Conservation (phyloP, 37 sponge, comb jelly and placozoan species). For the Halichondria panicea region DNA sequence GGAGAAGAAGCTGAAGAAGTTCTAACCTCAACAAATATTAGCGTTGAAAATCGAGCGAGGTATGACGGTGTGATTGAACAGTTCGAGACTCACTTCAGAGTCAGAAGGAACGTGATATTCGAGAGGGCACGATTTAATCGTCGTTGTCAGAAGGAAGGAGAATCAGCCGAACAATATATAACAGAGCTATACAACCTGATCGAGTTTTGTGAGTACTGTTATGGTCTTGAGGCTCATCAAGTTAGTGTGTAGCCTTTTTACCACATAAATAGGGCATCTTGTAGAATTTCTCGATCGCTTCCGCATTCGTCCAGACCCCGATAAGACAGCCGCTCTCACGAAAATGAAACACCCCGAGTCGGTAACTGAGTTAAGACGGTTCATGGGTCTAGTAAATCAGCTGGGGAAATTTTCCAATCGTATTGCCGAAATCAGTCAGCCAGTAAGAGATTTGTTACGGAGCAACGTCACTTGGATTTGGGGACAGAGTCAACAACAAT, state of each 20-base stretch:
- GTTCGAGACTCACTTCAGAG: slow-evolving; percentile 26
- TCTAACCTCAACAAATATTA: slow-evolving; percentile 15
- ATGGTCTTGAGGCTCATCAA: too few relatives aligned
- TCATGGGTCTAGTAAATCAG: slow-evolving; percentile 62
- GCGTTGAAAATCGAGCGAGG: slow-evolving; percentile 2
- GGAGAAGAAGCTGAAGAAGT: slow-evolving; percentile 31
- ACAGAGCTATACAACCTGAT: slow-evolving; percentile 10
- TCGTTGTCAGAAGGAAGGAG: slow-evolving; percentile 2
- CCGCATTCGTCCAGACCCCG: slow-evolving; percentile 52
- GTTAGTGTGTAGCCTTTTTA: too few relatives aligned
- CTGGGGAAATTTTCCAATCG: slow-evolving; percentile 46
- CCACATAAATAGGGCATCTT: too few relatives aligned
- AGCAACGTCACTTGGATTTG: slow-evolving; percentile 25
- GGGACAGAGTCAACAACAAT: slow-evolving; percentile 24
- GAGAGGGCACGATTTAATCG: slow-evolving; percentile 25
- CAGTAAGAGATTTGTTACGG: slow-evolving; percentile 38
- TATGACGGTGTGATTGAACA: slow-evolving; percentile 17
- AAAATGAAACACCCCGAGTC: slow-evolving; percentile 20
- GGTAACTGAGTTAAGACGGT: slow-evolving; percentile 17
- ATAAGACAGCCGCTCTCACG: slow-evolving; percentile 25
- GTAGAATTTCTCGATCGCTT: slow-evolving; percentile 41
- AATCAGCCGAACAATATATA: slow-evolving; percentile 25
- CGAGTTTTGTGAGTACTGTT: slow-evolving; percentile 14
- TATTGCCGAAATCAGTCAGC: slow-evolving; percentile 32
- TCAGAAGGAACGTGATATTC: slow-evolving; percentile 25